Base-by-base conservation (phyloP, 2,888 invertebrate species). In the Drosophila nigricruria region DNA sequence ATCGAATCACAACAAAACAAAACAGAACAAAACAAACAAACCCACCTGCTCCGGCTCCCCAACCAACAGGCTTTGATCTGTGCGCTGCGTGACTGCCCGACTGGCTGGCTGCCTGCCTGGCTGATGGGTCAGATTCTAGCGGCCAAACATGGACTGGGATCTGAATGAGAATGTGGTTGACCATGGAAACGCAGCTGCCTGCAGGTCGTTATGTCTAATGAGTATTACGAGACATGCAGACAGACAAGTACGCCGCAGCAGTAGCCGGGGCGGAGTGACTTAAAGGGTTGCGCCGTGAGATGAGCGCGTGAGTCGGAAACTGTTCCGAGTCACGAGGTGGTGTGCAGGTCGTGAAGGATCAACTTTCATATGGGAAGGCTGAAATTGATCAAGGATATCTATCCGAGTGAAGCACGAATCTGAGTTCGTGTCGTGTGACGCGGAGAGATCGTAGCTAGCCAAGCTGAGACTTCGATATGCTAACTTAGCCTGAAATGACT, bases 121-220 rank as follows among this genome's bases (percentile, higher is more conserved):
- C 77, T 70, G 77, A 74, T 81, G 82, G 74, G 62, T 58, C 70
- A 69, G 84, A 79, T 70, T 77, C 62, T 16, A 43, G 34, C 52
- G 43, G 12, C 38, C 42, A 58, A 9, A 18, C 77, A 66, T 67
- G 47, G 40, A 32, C 47, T 32, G 14, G 49, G 77, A 47, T 38
- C 43, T 40, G 32, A n/a, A 43, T 42, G 50, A 20, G 42, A 6
- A 45, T 56, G 69, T 52, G 52, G 25, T 18, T 50, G 62, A 49
- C 63, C 50, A 59, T 32, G 62, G 40, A 42, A 59, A 61, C 78
- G 58, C 77, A 78, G 78, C 77, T 59, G 76, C 68, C 69, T 57
- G 69, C 36, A 66, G 77, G 80, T 85, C 83, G 85, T 84, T 84
- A 88, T 88, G 63, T 85, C 88, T 84, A 84, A 84, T 84, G 83